phyloP scores from a whole-genome alignment of 2,888 invertebrate species.

The Folsomia manolachei region DNA sequence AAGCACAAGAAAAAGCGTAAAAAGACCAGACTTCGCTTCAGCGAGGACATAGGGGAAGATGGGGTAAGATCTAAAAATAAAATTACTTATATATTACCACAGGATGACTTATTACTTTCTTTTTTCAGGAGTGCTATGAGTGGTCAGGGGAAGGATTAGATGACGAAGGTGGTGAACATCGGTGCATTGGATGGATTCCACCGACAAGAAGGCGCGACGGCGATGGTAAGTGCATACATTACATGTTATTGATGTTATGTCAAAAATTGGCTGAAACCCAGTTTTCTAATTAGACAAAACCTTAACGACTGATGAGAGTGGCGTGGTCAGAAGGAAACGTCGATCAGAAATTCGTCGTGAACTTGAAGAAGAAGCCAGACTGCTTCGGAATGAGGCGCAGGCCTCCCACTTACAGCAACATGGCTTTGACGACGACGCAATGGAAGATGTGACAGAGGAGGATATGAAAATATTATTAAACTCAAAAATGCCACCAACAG shows the following conservation, averaged over 20 bases:
- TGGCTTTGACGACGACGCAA: not conserved
- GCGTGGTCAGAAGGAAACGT: not conserved
- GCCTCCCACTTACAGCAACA: not conserved
- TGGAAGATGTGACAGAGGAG: constrained; percentile 10
- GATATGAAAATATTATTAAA: constrained; percentile 8
- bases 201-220: too few relatives aligned
- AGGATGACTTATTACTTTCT: not conserved
- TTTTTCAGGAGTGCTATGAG: not conserved
- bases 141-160: not conserved
- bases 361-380: constrained; percentile 22
- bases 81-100: not conserved
- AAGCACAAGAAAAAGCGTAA: not conserved
- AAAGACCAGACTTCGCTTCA: not conserved
- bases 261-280: too few relatives aligned
- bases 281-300: too few relatives aligned
- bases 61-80: not conserved
- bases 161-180: not conserved
- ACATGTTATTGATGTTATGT: too few relatives aligned
- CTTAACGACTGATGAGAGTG: too few relatives aligned
- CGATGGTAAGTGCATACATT: not conserved
- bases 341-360: constrained; percentile 19
- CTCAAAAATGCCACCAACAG: not conserved
- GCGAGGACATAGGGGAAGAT: not conserved
- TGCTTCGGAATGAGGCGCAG: not conserved
- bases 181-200: not conserved